Percentiles rank a stretch among this genome's conserved stretches.
These are phyloP conservation scores for Tapera naevia DNA, from an alignment of 2,797 vertebrate genomes.

Conservation along the genomic window DNA sequence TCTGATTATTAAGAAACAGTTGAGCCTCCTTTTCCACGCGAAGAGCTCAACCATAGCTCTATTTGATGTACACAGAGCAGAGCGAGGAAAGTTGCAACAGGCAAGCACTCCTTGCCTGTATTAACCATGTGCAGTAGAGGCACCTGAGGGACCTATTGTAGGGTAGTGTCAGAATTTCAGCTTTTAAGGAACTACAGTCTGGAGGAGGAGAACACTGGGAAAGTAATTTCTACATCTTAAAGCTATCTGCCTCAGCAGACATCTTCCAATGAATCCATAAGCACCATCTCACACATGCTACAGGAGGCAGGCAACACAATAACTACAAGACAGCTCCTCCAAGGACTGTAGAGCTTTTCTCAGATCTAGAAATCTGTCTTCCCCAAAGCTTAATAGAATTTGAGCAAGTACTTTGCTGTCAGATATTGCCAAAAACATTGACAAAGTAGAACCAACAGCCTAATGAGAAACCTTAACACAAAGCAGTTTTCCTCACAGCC, in stretches of 20 bases:
- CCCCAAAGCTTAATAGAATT: background rate
- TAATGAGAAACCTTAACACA: background rate
- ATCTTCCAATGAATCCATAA: background rate
- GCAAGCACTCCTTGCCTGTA: background rate
- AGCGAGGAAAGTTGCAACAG: background rate
- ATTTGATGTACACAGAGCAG: background rate
- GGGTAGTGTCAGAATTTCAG: background rate
- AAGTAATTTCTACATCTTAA: background rate
- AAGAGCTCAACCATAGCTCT: background rate
- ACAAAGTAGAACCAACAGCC: background rate
- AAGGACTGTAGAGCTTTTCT: background rate
- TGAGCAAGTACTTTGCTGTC: background rate
- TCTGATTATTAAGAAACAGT: background rate
- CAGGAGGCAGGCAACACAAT: fast-evolving
- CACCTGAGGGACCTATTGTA: background rate
- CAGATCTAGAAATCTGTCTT: background rate
- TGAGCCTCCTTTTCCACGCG: background rate
- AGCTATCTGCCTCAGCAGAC: background rate
- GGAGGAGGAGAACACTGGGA: background rate
- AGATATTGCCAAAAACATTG: background rate
- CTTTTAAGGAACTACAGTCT: background rate
- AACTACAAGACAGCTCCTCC: background rate
- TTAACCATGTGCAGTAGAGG: background rate
- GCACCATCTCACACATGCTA: background rate
- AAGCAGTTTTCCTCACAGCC: background rate